Evolutionary conservation across 2,113 vertebrate genomes (phyloP).

Genomic region (Paracanthobrama guichenoti): DNA sequence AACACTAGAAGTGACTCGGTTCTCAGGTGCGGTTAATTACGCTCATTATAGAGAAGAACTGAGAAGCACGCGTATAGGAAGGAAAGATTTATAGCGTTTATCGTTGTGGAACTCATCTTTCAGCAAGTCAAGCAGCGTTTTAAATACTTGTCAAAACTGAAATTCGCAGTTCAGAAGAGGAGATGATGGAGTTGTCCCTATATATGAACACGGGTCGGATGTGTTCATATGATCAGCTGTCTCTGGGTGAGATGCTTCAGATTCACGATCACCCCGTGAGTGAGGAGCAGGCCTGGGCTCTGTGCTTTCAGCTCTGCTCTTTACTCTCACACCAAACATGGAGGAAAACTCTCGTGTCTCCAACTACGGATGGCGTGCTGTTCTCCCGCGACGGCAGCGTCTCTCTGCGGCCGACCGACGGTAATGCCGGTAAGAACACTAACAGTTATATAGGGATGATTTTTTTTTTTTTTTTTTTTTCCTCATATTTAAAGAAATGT

Average conservation of each 20-base stretch:
- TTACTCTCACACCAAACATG: conserved; percentile 11
- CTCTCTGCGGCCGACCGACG: conserved; percentile 7
- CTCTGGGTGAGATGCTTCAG: conserved; percentile 51
- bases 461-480: no score
- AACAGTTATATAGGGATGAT: no score
- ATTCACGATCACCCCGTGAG: conserved; percentile 55
- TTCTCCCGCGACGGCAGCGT: conserved; percentile 55
- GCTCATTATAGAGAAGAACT: background rate
- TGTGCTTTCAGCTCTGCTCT: conserved; percentile 58
- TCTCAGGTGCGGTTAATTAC: conserved; percentile 14
- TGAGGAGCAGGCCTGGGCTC: conserved; percentile 64
- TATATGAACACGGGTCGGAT: background rate
- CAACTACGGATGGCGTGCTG: conserved; percentile 39
- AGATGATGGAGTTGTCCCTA: conserved; percentile 41
- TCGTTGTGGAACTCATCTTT: background rate
- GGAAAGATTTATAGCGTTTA: background rate
- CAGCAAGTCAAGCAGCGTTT: background rate
- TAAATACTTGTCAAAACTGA: background rate
- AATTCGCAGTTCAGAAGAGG: background rate
- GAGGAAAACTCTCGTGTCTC: conserved; percentile 32
- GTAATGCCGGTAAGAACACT: conserved; percentile 13
- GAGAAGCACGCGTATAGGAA: background rate
- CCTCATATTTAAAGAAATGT: background rate
- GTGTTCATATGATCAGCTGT: conserved; percentile 24
- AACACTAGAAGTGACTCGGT: background rate